These are phyloP conservation scores for Drosophila equinoxialis DNA, from an alignment of 1,140 invertebrate species.

Conservation along the genomic window DNA sequence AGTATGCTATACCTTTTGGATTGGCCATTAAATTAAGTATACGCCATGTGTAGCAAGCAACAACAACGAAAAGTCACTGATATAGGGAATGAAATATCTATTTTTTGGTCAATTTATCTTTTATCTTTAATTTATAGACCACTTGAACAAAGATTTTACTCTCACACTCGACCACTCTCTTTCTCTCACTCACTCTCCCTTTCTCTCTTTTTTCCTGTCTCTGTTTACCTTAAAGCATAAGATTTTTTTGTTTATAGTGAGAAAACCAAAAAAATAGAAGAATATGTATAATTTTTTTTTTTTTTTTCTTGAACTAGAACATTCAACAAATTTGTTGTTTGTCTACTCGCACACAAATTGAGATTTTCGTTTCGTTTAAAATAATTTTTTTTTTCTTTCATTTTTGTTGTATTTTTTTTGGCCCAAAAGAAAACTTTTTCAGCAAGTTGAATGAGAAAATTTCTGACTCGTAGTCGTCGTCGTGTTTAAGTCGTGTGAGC, in stretches of 20 bases:
- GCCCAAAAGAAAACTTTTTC: conserved; percentile 54
- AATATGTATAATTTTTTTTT: conserved; percentile 49
- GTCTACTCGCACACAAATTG: conserved; percentile 64
- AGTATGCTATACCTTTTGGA: conserved; percentile 52
- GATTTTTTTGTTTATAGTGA: conserved; percentile 66
- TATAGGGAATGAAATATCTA: background rate
- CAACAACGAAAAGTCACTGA: background rate
- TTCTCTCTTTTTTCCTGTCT: conserved; percentile 32
- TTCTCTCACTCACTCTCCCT: conserved; percentile 28
- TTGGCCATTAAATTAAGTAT: conserved; percentile 63
- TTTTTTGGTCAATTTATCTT: conserved; percentile 19
- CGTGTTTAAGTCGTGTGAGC: conserved; percentile 80
- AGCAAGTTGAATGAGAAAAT: conserved; percentile 67
- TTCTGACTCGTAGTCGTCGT: conserved; percentile 77
- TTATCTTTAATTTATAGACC: conserved; percentile 59
- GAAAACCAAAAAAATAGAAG: conserved; percentile 39
- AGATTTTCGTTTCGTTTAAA: conserved; percentile 41
- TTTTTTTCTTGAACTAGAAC: conserved; percentile 43
- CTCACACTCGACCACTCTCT: conserved; percentile 19
- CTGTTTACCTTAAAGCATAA: conserved; percentile 69
- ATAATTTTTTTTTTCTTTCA: conserved; percentile 5
- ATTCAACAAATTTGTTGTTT: conserved; percentile 73
- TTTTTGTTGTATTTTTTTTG: conserved; percentile 22
- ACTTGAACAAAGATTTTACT: conserved; percentile 48
- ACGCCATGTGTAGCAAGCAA: conserved; percentile 52